These are phyloP conservation scores for Hexactinellida sp. DNA, from an alignment of 37 sponge, comb jelly and placozoan species.

Conservation along the genomic window DNA sequence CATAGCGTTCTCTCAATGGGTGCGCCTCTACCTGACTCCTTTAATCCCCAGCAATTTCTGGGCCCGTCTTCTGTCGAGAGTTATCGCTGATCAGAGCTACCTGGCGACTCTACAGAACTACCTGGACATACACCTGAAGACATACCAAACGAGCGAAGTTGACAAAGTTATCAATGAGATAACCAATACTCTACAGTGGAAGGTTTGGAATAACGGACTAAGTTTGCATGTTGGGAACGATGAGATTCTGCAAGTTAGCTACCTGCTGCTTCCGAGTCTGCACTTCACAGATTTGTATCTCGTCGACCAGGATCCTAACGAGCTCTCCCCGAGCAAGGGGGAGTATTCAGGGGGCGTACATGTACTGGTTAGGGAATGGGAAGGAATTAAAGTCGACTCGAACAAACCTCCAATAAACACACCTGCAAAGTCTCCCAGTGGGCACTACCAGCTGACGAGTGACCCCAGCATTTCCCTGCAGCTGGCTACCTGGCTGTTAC, in stretches of 20 bases:
- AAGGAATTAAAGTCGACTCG: neutral
- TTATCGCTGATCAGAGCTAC: neutral
- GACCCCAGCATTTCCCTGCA: constrained; percentile 24
- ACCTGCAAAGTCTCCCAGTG: neutral
- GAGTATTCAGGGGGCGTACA: constrained; percentile 1
- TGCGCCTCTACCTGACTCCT: neutral
- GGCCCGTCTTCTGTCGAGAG: neutral
- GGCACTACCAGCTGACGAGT: neutral
- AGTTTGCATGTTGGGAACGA: neutral
- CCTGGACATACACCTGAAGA: neutral
- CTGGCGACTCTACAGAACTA: neutral
- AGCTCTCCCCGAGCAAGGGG: neutral
- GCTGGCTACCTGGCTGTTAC: constrained; percentile 60
- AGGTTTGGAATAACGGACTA: constrained; percentile 1
- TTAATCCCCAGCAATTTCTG: neutral
- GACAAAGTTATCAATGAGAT: neutral
- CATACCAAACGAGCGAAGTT: neutral
- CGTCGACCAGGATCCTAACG: neutral
- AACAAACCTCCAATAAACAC: neutral
- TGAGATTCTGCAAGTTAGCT: neutral
- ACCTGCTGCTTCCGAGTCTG: neutral
- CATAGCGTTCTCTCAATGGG: neutral
- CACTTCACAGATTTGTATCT: neutral
- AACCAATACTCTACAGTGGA: neutral
- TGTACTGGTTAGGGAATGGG: constrained; percentile 9